A percentile compares a stretch with the other conserved stretches of the same genome.
Conservation (phyloP, 2,888 invertebrate species). For the Agrochola circellaris region DNA sequence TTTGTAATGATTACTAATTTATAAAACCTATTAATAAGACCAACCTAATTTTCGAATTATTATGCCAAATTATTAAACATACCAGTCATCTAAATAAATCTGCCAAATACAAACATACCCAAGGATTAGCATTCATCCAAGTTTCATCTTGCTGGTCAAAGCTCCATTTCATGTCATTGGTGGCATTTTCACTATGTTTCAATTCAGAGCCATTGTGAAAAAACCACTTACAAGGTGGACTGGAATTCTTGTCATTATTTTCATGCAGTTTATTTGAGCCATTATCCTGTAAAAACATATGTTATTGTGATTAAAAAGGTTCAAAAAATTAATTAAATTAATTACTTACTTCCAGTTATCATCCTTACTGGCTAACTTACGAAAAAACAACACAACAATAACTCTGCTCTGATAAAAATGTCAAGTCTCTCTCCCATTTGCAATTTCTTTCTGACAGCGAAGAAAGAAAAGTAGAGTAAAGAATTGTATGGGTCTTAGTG, state of each 20-base stretch:
- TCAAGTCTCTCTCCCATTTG: too few relatives aligned
- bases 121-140: conserved; percentile 89
- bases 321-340: not conserved
- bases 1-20: not conserved
- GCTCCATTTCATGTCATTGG: conserved; percentile 84
- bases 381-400: too few relatives aligned
- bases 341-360: too few relatives aligned
- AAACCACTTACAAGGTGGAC: conserved; percentile 75
- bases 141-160: conserved; percentile 83
- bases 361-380: too few relatives aligned
- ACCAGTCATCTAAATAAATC: conserved; percentile 43
- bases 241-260: conserved; percentile 76
- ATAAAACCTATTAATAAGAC: not conserved
- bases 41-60: not conserved
- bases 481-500: too few relatives aligned
- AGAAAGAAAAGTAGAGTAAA: too few relatives aligned
- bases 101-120: conserved; percentile 79
- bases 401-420: too few relatives aligned
- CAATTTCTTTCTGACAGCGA: too few relatives aligned
- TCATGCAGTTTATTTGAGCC: conserved; percentile 36
- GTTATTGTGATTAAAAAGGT: not conserved
- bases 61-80: not conserved
- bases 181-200: conserved; percentile 72
- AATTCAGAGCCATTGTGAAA: conserved; percentile 76
- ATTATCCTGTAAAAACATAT: conserved; percentile 22